A percentile compares a stretch with the other conserved stretches of the same genome.
Evolutionary conservation across 2,888 invertebrate species (phyloP).

Genomic region (Frankliniella intonsa): DNA sequence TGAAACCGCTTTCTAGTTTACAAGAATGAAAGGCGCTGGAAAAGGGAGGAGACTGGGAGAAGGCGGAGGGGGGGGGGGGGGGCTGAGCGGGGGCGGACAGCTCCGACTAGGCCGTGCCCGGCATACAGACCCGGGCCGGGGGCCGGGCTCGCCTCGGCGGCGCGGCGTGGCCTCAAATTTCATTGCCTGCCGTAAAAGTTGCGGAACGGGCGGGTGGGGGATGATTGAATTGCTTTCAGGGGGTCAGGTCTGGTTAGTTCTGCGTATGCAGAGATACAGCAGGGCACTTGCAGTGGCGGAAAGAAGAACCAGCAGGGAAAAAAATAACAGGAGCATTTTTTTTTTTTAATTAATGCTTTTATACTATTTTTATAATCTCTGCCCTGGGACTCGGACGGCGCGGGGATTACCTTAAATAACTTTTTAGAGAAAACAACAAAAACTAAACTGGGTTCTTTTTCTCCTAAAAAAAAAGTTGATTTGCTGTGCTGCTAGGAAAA

Average conservation of each 20-base stretch:
- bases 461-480: neutral
- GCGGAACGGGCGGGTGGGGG: neutral
- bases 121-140: neutral
- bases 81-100: neutral
- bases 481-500: neutral
- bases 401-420: no score
- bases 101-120: neutral
- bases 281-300: neutral
- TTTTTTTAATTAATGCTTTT: no score
- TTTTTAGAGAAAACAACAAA: no score
- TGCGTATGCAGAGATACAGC: neutral
- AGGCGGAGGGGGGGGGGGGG: neutral
- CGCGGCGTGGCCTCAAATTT: slow-evolving; percentile 6
- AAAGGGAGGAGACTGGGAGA: neutral
- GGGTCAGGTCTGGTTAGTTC: neutral
- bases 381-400: no score
- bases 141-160: neutral
- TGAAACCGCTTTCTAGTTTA: no score
- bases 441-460: neutral
- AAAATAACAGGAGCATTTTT: no score
- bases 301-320: no score
- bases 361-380: no score
- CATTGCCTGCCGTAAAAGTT: slow-evolving; percentile 17
- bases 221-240: slow-evolving; percentile 15
- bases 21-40: no score